Evolutionary conservation across 2,888 invertebrate genomes (phyloP).

Genomic region (Ametastegia equiseti): DNA sequence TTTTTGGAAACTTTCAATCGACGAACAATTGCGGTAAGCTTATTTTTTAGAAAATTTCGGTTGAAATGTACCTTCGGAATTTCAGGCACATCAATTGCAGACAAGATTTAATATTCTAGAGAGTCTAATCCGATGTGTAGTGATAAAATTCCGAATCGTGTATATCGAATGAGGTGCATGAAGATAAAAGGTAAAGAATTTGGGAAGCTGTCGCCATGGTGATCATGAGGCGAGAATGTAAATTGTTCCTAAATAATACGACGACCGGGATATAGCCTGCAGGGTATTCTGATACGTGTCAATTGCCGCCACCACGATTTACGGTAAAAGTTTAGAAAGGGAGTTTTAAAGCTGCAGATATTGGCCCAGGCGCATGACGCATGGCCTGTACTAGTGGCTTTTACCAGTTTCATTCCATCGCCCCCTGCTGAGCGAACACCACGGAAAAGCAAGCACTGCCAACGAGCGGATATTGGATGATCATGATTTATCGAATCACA

Average conservation of each 20-base stretch:
- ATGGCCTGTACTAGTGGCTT: slow-evolving; percentile 27
- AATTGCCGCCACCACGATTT: slow-evolving; percentile 22
- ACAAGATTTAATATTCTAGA: neutral
- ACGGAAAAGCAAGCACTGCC: slow-evolving; percentile 6
- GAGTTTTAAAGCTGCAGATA: slow-evolving; percentile 45
- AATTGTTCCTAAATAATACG: slow-evolving; percentile 7
- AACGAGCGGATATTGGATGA: slow-evolving; percentile 37
- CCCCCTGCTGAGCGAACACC: slow-evolving; percentile 15
- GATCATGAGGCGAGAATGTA: neutral
- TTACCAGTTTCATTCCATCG: neutral
- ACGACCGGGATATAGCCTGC: neutral
- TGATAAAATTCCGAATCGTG: neutral
- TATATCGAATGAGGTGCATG: neutral
- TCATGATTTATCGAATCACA: slow-evolving; percentile 30
- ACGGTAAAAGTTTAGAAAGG: slow-evolving; percentile 2
- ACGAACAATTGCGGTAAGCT: no score
- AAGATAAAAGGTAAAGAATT: neutral
- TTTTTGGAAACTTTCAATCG: no score
- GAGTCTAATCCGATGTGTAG: neutral
- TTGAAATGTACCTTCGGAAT: no score
- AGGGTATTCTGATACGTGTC: slow-evolving; percentile 20
- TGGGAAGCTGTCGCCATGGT: neutral
- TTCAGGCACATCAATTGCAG: neutral
- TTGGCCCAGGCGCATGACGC: slow-evolving; percentile 39
- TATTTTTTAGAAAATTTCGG: no score